Percentiles rank a stretch among this genome's conserved stretches.
phyloP scores from a whole-genome alignment of 2,113 vertebrate genomes.

The Tragelaphus scriptus region DNA sequence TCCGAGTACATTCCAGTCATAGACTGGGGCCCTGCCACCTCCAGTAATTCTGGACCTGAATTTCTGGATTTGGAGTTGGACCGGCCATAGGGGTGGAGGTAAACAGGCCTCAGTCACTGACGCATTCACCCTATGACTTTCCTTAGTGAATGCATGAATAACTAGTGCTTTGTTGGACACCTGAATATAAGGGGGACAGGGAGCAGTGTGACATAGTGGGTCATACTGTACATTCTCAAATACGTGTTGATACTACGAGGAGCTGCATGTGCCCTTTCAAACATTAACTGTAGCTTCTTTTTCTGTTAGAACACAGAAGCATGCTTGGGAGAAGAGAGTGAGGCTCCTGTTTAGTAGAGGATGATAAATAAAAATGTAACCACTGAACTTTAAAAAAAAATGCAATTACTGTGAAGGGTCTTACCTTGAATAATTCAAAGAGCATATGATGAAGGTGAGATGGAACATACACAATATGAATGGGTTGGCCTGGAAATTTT shows the following conservation, averaged over 20 bases:
- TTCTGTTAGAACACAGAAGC: neutral
- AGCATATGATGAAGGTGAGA: conserved; percentile 99
- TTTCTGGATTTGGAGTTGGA: neutral
- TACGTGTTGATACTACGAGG: neutral
- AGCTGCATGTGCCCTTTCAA: neutral
- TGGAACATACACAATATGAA: conserved; percentile 95
- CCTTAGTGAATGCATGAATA: neutral
- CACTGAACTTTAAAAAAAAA: neutral
- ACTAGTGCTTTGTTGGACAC: neutral
- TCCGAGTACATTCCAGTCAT: neutral
- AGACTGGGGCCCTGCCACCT: neutral
- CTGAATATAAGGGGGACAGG: neutral
- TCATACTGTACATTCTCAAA: neutral
- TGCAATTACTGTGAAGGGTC: neutral
- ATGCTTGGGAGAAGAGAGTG: neutral
- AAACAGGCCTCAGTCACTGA: neutral
- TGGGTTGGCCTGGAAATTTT: conserved; percentile 83
- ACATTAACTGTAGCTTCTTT: neutral
- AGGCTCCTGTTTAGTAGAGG: neutral
- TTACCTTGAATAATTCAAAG: conserved; percentile 99
- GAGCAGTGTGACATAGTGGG: neutral
- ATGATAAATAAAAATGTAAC: neutral
- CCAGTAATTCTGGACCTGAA: neutral
- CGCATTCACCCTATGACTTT: neutral
- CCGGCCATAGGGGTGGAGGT: neutral